Percentiles rank a stretch among this genome's conserved stretches.
Conservation (phyloP, 1,140 invertebrate species). For the Coptotermes formosanus region DNA sequence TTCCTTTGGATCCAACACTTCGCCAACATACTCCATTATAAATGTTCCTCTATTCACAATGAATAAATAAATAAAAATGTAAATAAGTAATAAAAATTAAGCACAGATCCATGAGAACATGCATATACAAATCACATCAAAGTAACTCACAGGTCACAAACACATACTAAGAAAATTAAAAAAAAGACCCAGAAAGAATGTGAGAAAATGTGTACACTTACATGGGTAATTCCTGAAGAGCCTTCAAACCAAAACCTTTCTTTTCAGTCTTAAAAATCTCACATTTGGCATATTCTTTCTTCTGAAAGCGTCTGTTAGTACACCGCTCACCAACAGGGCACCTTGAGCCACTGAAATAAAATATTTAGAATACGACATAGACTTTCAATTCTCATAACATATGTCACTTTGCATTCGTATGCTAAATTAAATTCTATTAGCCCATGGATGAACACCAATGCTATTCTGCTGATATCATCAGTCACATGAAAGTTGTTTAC, state of each 20-base stretch:
- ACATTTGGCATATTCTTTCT: conserved; percentile 77
- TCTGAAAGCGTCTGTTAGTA: conserved; percentile 93
- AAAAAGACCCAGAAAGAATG: background rate
- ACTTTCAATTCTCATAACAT: too few species aligned
- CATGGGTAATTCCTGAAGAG: conserved; percentile 68
- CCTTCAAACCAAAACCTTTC: conserved; percentile 92
- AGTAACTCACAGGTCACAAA: background rate
- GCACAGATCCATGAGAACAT: too few species aligned
- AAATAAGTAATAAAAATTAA: background rate
- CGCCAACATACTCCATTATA: conserved; percentile 98
- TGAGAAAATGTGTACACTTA: conserved; percentile 53
- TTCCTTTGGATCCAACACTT: conserved; percentile 87
- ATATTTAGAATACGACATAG: background rate
- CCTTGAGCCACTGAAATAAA: conserved; percentile 73
- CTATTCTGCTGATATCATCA: too few species aligned
- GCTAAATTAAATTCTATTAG: too few species aligned
- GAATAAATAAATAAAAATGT: conserved; percentile 26
- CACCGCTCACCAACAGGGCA: conserved; percentile 86
- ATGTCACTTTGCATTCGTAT: too few species aligned
- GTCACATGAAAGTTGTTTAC: too few species aligned
- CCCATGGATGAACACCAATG: too few species aligned
- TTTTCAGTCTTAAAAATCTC: conserved; percentile 88
- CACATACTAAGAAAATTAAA: background rate
- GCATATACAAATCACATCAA: too few species aligned
- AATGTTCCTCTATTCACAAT: conserved; percentile 77